Evolutionary conservation across 2,797 vertebrate genomes (phyloP), one percentile per base, ranked within the genome.

Genomic region (Echeneis naucrates): DNA sequence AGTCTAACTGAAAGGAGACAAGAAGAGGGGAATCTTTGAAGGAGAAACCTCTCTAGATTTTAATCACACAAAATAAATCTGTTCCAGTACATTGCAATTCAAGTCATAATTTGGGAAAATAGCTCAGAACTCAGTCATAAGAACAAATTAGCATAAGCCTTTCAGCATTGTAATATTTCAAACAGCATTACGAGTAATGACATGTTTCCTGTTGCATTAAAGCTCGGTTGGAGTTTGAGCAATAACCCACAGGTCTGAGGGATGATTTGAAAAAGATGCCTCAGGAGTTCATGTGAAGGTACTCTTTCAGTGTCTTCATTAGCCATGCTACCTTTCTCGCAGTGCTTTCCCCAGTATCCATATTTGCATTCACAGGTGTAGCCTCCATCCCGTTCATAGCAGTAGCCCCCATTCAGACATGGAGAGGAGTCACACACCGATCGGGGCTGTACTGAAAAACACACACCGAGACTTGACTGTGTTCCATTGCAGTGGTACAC

Each of bases 391-490:
- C 94, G 92, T 83, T 96, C 95, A 0, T 96, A 95, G 54, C 98
- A 99, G 86, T 96, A 96, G 0, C 97, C 98, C 37, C 97, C 97
- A 0, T 98, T 98, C 88, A 98, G 91, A 93, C 98, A 99, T 79
- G 98, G 98, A 72, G 97, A 96, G 0, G 98, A 99, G 93, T 99
- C 97, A 0, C 98, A 99, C 85, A 95, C 96, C 12, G 97, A 97
- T 88, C 80, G 94, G 0, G 96, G 96, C 93, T 96, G 93, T 38
- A 96, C 98, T 99, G 94, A 83, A 95, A 95, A 92, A 94, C 89
- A 95, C 91, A 94, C 79, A 89, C 84, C 89, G 80, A 90, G 78
- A 92, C 93, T 92, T 94, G 92, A 95, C 92, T 90, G 90, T 88
- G 90, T 91, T 91, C 93, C 86, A 89, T 73, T 83, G 80, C 65